These are phyloP conservation scores for Psammodynastes pulverulentus DNA, from an alignment of 2,113 vertebrate genomes.

Conservation along the genomic window DNA sequence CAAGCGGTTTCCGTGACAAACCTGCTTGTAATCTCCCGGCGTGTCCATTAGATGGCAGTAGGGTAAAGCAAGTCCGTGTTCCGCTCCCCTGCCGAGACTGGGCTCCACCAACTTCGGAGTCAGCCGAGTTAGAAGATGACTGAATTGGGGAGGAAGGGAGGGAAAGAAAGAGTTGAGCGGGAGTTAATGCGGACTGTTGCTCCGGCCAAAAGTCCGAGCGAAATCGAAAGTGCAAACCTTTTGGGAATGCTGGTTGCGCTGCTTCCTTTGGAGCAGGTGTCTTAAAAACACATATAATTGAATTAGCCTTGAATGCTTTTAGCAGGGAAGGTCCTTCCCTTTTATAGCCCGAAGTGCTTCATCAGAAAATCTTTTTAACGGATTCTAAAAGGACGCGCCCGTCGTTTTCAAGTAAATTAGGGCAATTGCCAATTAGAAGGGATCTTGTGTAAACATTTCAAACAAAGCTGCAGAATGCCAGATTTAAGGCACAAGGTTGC, in stretches of 20 bases:
- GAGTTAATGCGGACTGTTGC: background rate
- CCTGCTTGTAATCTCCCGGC: background rate
- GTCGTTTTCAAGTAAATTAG: background rate
- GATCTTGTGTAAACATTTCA: background rate
- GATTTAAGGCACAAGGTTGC: background rate
- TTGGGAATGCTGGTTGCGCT: background rate
- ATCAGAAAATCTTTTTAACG: background rate
- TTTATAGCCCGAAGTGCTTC: background rate
- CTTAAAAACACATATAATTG: background rate
- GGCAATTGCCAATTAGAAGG: background rate
- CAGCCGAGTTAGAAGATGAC: background rate
- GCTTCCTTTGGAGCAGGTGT: background rate
- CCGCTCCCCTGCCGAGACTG: background rate
- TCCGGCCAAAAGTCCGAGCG: background rate
- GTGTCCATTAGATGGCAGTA: conserved; percentile 68
- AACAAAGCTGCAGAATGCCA: background rate
- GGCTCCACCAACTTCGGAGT: background rate
- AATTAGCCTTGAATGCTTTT: background rate
- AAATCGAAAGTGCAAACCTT: background rate
- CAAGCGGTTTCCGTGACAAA: background rate
- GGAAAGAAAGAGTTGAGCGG: background rate
- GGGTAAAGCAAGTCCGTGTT: conserved; percentile 52
- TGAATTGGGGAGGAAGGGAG: background rate
- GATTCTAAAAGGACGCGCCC: background rate
- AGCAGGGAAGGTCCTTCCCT: background rate